Conservation (phyloP, 2,113 vertebrate genomes). For the Chaetodon auriga region DNA sequence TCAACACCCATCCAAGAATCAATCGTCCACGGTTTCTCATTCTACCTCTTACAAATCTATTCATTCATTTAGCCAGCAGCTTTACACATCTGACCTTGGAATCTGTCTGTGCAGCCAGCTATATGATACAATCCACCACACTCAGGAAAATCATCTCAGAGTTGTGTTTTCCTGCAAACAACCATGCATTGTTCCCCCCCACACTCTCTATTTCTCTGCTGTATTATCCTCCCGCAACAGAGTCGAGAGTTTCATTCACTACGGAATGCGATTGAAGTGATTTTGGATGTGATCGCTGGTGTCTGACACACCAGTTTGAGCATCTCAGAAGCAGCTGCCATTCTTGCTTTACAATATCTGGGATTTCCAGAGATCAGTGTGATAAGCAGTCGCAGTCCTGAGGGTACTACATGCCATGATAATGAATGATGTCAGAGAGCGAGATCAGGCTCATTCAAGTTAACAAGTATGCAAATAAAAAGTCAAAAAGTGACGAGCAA, state of each 20-base stretch:
- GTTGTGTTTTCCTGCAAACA: background rate
- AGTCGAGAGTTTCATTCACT: background rate
- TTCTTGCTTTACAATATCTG: constrained; percentile 27
- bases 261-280: background rate
- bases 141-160: background rate
- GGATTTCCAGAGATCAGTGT: constrained; percentile 37
- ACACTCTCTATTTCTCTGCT: background rate
- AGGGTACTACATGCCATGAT: constrained; percentile 35
- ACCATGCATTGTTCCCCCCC: background rate
- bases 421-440: constrained; percentile 46
- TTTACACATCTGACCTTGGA: constrained; percentile 36
- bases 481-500: constrained; percentile 29
- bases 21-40: constrained; percentile 11
- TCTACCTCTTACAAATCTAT: constrained; percentile 2
- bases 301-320: constrained; percentile 8
- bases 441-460: constrained; percentile 29
- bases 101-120: constrained; percentile 1
- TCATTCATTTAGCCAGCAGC: constrained; percentile 22
- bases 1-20: constrained; percentile 23
- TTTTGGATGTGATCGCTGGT: constrained; percentile 18
- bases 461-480: constrained; percentile 49
- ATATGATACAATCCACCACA: background rate
- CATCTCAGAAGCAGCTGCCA: constrained; percentile 36
- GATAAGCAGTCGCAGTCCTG: constrained; percentile 53
- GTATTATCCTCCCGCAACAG: background rate